Percentiles rank a stretch among this genome's conserved stretches.
Conservation (phyloP, 2,888 invertebrate genomes). For the Spodoptera exigua region DNA sequence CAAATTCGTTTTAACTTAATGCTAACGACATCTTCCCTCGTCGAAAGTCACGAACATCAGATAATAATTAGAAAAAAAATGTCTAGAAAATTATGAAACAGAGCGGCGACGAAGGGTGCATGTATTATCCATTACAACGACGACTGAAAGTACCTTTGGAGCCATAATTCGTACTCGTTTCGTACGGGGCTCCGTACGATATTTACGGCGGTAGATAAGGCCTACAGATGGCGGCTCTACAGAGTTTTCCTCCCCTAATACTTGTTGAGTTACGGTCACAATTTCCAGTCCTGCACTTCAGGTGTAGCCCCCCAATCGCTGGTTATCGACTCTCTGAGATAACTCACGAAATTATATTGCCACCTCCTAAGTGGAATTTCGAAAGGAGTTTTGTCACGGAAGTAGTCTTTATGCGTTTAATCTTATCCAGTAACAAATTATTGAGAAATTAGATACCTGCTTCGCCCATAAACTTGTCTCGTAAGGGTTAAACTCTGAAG, state of each 20-base stretch:
- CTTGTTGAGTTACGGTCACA: conserved; percentile 89
- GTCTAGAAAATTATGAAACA: conserved; percentile 81
- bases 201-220: conserved; percentile 87
- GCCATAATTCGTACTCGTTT: conserved; percentile 83
- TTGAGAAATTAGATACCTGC: conserved; percentile 46
- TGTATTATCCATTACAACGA: conserved; percentile 86
- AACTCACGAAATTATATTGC: conserved; percentile 41
- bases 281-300: conserved; percentile 86
- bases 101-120: conserved; percentile 78
- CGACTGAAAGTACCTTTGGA: conserved; percentile 80
- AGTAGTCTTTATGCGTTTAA: conserved; percentile 47
- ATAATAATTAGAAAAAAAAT: conserved; percentile 83
- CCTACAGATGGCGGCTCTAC: conserved; percentile 85
- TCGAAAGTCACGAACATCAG: conserved; percentile 68
- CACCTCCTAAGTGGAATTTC: conserved; percentile 31
- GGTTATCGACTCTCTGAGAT: conserved; percentile 50
- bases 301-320: conserved; percentile 73
- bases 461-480: conserved; percentile 38
- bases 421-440: conserved; percentile 50
- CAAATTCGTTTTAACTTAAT: conserved; percentile 33
- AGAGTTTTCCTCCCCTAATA: conserved; percentile 88
- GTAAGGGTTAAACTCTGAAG: conserved; percentile 37
- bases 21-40: conserved; percentile 45
- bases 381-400: conserved; percentile 48
- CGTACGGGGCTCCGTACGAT: conserved; percentile 80